phyloP scores from a whole-genome alignment of 2,113 vertebrate species.

The Dicrurus megarhynchus region DNA sequence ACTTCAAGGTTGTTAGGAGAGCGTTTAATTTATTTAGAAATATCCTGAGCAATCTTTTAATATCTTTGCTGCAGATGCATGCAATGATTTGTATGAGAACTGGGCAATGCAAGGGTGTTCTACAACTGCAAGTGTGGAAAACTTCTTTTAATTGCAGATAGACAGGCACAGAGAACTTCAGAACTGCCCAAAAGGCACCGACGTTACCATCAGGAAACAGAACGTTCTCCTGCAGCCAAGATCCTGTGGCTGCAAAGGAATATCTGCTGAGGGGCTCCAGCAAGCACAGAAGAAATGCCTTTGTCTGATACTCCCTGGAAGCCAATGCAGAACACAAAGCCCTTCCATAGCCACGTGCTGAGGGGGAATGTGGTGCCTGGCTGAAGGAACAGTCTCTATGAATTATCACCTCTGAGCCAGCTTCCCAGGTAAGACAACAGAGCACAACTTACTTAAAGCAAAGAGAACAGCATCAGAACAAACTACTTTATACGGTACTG shows the following conservation, averaged over 20 bases:
- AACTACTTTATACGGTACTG: accelerated
- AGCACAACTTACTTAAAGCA: not conserved
- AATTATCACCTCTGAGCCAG: not conserved
- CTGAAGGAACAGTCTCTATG: not conserved
- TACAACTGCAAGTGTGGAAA: not conserved
- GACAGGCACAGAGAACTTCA: not conserved
- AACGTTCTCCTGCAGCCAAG: not conserved
- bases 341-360: not conserved
- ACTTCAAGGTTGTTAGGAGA: not conserved
- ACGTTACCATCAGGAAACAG: accelerated
- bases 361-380: not conserved
- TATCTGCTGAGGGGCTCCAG: not conserved
- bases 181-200: not conserved
- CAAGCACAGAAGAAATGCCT: not conserved
- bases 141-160: not conserved
- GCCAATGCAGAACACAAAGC: not conserved
- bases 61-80: not conserved
- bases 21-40: not conserved
- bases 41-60: not conserved
- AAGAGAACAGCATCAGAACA: not conserved
- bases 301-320: not conserved
- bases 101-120: accelerated
- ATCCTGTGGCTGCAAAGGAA: not conserved
- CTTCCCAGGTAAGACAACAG: not conserved
- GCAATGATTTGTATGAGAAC: not conserved